phyloP scores from a whole-genome alignment of 2,113 vertebrate genomes.

The Macquaria australasica region DNA sequence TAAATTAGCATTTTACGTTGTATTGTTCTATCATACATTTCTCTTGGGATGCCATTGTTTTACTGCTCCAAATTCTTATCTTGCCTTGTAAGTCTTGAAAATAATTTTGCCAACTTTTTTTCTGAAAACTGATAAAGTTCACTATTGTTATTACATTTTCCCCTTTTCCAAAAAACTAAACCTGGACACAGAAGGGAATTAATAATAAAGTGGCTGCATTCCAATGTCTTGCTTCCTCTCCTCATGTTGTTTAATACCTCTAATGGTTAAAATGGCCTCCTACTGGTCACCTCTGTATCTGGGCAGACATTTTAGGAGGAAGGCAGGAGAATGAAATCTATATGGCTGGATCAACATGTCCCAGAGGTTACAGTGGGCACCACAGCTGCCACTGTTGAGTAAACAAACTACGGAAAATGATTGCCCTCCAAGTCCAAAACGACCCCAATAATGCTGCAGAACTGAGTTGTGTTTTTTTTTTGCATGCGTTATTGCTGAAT shows the following conservation, averaged over 20 bases:
- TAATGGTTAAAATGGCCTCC: slow-evolving; percentile 60
- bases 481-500: slow-evolving; percentile 33
- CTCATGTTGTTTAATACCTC: slow-evolving; percentile 11
- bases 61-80: not conserved
- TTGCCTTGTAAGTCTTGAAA: not conserved
- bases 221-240: not conserved
- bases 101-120: not conserved
- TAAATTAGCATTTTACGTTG: not conserved
- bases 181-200: not conserved
- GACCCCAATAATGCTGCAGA: slow-evolving; percentile 55
- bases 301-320: slow-evolving; percentile 73
- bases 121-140: not conserved
- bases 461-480: slow-evolving; percentile 51
- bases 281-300: slow-evolving; percentile 64
- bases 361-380: slow-evolving; percentile 58
- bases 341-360: slow-evolving; percentile 72
- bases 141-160: not conserved
- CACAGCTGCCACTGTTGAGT: slow-evolving; percentile 61
- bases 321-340: slow-evolving; percentile 62
- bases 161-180: slow-evolving; percentile 16
- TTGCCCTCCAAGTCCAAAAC: slow-evolving; percentile 54
- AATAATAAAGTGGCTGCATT: not conserved
- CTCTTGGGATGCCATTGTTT: not conserved
- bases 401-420: slow-evolving; percentile 67
- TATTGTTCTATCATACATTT: not conserved